Evolutionary conservation across 2,113 vertebrate genomes (phyloP).

Genomic region (Tachysurus vachellii): DNA sequence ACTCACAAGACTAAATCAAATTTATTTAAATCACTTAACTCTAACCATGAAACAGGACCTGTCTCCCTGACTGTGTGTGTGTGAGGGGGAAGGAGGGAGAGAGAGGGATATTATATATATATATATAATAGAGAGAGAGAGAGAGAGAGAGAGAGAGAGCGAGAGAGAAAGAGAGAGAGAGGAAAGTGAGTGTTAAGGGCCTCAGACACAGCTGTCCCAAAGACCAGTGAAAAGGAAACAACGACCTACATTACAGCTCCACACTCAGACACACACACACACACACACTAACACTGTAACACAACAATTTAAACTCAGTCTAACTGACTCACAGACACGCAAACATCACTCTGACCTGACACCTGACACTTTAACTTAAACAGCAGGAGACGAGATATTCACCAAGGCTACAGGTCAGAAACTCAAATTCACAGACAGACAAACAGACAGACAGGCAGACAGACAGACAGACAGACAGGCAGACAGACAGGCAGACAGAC

Average conservation of each 20-base stretch:
- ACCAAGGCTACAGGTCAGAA: slow-evolving; percentile 1
- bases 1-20: neutral
- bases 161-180: neutral
- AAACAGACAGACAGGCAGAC: no score
- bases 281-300: neutral
- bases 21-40: neutral
- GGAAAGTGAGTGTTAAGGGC: slow-evolving; percentile 9
- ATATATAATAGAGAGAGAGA: no score
- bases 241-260: slow-evolving; percentile 69
- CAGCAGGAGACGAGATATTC: neutral
- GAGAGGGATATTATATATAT: no score
- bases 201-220: slow-evolving; percentile 65
- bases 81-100: neutral
- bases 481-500: no score
- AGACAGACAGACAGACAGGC: no score
- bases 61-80: neutral
- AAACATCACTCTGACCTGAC: neutral
- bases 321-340: neutral
- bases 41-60: slow-evolving; percentile 8
- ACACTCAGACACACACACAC: slow-evolving; percentile 7
- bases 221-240: slow-evolving; percentile 70
- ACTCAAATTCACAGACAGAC: neutral
- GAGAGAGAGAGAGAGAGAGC: neutral
- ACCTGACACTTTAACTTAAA: neutral
- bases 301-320: neutral